A percentile compares a stretch with the other conserved stretches of the same genome.
phyloP scores from a whole-genome alignment of 2,113 vertebrate genomes.

The Poecilia latipinna region DNA sequence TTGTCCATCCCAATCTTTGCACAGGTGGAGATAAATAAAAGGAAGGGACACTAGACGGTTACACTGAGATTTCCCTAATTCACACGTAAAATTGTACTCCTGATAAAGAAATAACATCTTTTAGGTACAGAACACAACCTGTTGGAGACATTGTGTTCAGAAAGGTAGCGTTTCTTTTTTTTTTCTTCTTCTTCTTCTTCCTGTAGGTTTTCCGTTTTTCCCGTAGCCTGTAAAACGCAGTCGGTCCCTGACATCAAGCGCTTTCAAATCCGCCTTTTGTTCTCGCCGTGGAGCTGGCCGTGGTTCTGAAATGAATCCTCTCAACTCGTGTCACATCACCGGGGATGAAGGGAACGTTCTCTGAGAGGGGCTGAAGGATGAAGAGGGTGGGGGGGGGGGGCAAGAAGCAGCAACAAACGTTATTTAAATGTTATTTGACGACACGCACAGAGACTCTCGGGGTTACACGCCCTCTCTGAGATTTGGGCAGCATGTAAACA shows the following conservation, averaged over 20 bases:
- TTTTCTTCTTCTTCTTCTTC: no score
- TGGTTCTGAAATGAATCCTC: slow-evolving; percentile 77
- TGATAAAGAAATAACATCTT: neutral
- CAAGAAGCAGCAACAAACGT: neutral
- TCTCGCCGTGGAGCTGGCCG: slow-evolving; percentile 79
- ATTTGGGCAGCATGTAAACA: slow-evolving; percentile 77
- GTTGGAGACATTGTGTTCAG: neutral
- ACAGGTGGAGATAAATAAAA: neutral
- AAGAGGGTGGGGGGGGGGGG: neutral
- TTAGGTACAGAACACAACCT: neutral
- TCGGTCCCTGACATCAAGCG: slow-evolving; percentile 76
- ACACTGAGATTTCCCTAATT: neutral
- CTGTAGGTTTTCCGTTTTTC: slow-evolving; percentile 43
- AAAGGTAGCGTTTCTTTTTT: no score
- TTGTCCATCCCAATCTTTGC: neutral
- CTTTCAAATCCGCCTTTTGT: slow-evolving; percentile 83
- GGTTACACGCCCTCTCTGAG: slow-evolving; percentile 44
- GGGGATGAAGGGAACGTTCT: neutral
- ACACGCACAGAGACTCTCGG: slow-evolving; percentile 1
- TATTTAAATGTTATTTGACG: neutral
- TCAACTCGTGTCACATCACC: slow-evolving; percentile 28
- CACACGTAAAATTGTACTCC: neutral
- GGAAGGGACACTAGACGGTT: neutral
- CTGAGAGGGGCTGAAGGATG: no score
- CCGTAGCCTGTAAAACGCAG: slow-evolving; percentile 3